Conservation (phyloP, 1,140 invertebrate species). For the Trigoniulus corallinus region DNA sequence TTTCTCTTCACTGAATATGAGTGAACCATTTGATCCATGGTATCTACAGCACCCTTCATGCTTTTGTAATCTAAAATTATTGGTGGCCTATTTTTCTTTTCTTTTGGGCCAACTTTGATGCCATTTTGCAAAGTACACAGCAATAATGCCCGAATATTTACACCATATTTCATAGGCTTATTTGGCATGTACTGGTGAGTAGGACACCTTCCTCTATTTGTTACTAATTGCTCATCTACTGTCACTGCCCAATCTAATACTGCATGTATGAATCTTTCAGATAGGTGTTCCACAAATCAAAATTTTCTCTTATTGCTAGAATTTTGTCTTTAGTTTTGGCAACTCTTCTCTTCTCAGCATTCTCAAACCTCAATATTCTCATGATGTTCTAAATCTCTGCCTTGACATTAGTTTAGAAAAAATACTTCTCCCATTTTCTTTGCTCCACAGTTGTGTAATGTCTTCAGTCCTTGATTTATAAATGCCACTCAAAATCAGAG, state of each 20-base stretch:
- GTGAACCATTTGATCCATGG: conserved; percentile 11
- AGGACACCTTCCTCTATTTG: conserved; percentile 15
- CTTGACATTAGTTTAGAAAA: neutral
- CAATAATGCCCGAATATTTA: conserved; percentile 13
- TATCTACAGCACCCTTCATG: conserved; percentile 10
- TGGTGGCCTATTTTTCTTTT: conserved; percentile 6
- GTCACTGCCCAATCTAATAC: conserved; percentile 9
- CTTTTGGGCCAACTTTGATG: neutral
- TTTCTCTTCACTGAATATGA: conserved; percentile 12
- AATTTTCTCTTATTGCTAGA: neutral
- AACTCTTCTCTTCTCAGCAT: neutral
- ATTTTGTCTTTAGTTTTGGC: neutral
- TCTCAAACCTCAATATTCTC: neutral
- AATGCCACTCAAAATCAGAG: neutral
- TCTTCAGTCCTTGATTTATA: conserved; percentile 1
- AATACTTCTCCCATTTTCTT: neutral
- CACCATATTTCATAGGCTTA: conserved; percentile 16
- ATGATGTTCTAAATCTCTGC: neutral
- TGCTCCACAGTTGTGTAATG: neutral
- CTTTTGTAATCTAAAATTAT: conserved; percentile 12
- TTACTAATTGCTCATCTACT: conserved; percentile 20
- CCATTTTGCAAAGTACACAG: neutral
- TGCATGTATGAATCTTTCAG: neutral
- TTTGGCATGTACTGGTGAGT: conserved; percentile 20
- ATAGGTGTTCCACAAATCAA: neutral